phyloP scores from a whole-genome alignment of 2,113 vertebrate species.

The Copsychus sechellarum region DNA sequence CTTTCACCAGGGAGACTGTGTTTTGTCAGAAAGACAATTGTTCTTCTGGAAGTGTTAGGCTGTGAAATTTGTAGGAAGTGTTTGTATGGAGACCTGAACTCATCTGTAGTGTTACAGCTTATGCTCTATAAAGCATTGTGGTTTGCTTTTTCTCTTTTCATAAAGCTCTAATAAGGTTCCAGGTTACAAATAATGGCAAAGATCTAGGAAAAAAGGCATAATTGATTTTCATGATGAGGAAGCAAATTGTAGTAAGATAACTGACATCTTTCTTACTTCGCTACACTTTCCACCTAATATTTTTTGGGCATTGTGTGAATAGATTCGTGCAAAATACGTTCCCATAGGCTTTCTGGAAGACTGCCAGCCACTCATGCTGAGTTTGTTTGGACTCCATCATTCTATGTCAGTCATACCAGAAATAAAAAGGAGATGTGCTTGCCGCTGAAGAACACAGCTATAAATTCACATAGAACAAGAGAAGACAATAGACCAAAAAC shows the following conservation, averaged over 20 bases:
- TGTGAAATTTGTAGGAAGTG: background rate
- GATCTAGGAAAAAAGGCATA: background rate
- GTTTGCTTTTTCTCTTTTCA: background rate
- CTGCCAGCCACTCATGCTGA: background rate
- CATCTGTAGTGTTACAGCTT: background rate
- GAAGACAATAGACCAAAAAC: background rate
- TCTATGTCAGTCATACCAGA: background rate
- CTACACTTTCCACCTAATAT: background rate
- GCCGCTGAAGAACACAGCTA: background rate
- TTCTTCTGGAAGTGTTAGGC: background rate
- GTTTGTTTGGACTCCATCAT: background rate
- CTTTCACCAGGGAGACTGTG: background rate
- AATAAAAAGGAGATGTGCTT: background rate
- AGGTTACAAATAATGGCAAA: background rate
- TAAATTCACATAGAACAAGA: background rate
- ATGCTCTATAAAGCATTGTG: rapidly evolving
- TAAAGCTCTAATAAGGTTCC: background rate
- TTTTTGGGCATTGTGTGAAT: background rate
- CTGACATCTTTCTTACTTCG: background rate
- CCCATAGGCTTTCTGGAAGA: background rate
- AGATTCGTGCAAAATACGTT: background rate
- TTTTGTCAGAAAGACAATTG: background rate
- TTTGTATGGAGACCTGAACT: background rate
- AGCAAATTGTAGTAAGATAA: background rate
- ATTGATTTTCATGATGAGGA: background rate